Base-by-base conservation (phyloP, 1,140 invertebrate species). In the Charaxes varanes region DNA sequence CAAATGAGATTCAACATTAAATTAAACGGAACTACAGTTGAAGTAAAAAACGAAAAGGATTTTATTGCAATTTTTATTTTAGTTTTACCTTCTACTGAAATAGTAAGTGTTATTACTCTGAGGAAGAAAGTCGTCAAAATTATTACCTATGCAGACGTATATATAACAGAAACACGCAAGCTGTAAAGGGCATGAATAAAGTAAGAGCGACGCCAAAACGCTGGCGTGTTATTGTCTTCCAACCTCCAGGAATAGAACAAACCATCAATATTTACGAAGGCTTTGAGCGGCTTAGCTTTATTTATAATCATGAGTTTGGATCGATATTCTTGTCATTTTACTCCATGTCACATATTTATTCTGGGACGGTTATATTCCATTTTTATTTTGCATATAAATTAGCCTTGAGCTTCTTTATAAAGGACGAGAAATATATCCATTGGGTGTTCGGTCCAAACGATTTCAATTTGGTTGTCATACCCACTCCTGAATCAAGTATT, bases 301-400 rank as follows among this genome's bases (percentile, higher is more conserved):
- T 43, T 41, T 43, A 48, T 49, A 49, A 48, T 37, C 41, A 30
- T 33, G 38, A 33, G 46, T 7, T 32, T 7, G 13, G 21, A 42
- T 49, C 46, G 34, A 49, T 49, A 49, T 42, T 42, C 27, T 27
- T 32, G 33, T 31, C 19, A 45, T 40, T 41, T 26, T 24, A 17
- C 28, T 35, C 17, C 54, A 41, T 52, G 54, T 59, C 54, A 65
- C 60, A 51, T 41, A 48, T 57, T 58, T 56, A 60, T 54, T 52
- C 48, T 61, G 64, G 63, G 34, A 47, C 52, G 53, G 56, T 56
- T 59, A 55, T 52, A 63, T 61, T 60, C 58, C 49, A 49, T 64
- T 57, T 43, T 44, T 24, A 30, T 43, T 41, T 53, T 41, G 21
- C 14, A 21, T 24, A 43, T 27, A 40, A 27, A 15, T 47, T 35